phyloP scores from a whole-genome alignment of 2,113 vertebrate genomes.

The Paramormyrops kingsleyae region DNA sequence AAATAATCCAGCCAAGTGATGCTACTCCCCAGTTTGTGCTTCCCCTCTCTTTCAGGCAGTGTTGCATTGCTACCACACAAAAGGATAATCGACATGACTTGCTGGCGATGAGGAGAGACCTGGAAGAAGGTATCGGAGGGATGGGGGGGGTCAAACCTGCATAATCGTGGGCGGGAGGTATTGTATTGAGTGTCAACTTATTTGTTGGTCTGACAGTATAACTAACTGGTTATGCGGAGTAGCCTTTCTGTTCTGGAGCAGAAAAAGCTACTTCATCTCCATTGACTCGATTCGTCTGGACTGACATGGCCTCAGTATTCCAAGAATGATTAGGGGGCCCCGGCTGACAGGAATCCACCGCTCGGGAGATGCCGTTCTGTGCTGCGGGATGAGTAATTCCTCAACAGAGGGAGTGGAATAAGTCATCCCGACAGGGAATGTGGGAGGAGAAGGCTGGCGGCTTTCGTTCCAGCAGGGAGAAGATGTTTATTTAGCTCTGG shows the following conservation, averaged over 20 bases:
- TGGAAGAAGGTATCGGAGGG: neutral
- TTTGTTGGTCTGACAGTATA: neutral
- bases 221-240: neutral
- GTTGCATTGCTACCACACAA: neutral
- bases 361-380: neutral
- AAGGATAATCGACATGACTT: neutral
- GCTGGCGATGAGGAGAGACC: neutral
- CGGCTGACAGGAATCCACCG: neutral
- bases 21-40: neutral
- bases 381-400: neutral
- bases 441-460: neutral
- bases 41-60: neutral
- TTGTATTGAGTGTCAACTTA: neutral
- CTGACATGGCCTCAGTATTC: neutral
- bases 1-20: neutral
- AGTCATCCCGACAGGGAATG: neutral
- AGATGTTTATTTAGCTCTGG: neutral
- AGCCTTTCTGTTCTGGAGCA: neutral
- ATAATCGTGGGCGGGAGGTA: neutral
- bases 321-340: neutral
- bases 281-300: neutral
- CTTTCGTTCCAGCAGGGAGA: neutral
- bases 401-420: slow-evolving; percentile 6
- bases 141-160: neutral
- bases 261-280: neutral